Evolutionary conservation across 2,888 invertebrate species (phyloP), one percentile per base, ranked within the genome.

Genomic region (Andrena chrysosceles): DNA sequence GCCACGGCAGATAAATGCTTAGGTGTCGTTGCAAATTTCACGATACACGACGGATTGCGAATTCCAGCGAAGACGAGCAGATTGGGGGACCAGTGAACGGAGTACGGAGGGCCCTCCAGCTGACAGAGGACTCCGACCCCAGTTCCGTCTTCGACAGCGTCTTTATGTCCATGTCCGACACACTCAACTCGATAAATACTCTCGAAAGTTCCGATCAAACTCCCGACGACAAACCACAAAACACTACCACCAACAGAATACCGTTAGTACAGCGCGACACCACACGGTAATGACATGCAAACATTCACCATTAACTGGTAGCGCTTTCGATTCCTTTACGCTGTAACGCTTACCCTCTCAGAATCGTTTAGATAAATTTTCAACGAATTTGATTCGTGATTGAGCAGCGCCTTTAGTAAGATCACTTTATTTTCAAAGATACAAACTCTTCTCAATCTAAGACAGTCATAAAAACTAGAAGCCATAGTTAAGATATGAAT

Each of bases 91-190:
- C 87, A 67, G 75, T 87, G 83, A 91, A 92, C 85, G 92, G 89
- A 86, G 88, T 91, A 84, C 90, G 89, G 85, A 91, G 88, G 87
- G 87, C 91, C 84, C 91, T 91, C 89, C 92, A 88, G 89, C 89
- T 83, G 89, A 92, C 90, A 86, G 93, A 93, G 86, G 93, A 93
- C 84, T 92, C 92, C 89, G 93, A 93, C 84, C 91, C 91, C 86
- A 93, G 93, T 89, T 94, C 94, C 77, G 87, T 93, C 89, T 93
- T 93, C 89, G 93, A 94, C 92, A 94, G 93, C 84, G 93, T 94
- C 90, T 91, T 94, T 91, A 93, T 94, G 92, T 93, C 93, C 86
- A 92, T 94, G 92, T 94, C 94, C 89, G 93, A 94, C 91, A 94
- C 93, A 89, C 92, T 94, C 89, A 94, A 93, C 91, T 94, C 94